Evolutionary conservation across 2,113 vertebrate genomes (phyloP).

Genomic region (Channa maculata): DNA sequence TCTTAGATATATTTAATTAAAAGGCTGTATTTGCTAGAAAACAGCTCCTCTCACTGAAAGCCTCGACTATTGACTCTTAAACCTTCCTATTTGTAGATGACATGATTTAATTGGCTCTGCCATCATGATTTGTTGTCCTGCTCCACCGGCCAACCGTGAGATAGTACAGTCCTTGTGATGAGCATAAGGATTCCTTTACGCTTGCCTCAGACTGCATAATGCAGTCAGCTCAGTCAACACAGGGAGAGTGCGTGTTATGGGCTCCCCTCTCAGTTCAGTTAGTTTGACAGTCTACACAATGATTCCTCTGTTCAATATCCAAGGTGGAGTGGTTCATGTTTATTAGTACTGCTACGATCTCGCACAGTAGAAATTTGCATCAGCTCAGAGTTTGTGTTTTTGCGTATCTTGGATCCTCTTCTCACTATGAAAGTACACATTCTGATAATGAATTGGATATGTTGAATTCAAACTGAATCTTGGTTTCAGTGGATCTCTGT

Average conservation of each 20-base stretch:
- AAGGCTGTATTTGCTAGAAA: background rate
- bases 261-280: constrained; percentile 38
- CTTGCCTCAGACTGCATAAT: constrained; percentile 79
- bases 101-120: constrained; percentile 60
- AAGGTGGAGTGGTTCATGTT: constrained; percentile 14
- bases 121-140: constrained; percentile 49
- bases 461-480: constrained; percentile 21
- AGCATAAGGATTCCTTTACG: constrained; percentile 73
- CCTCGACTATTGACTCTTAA: background rate
- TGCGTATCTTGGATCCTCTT: background rate
- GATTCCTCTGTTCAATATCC: constrained; percentile 32
- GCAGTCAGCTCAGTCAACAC: constrained; percentile 58
- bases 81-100: constrained; percentile 63
- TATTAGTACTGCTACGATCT: constrained; percentile 21
- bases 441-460: constrained; percentile 23
- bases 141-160: constrained; percentile 47
- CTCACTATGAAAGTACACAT: constrained; percentile 32
- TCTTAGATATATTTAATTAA: background rate
- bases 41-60: constrained; percentile 1
- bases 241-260: constrained; percentile 50
- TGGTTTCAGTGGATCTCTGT: constrained; percentile 5
- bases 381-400: background rate
- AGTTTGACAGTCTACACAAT: constrained; percentile 40
- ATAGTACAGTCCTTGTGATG: constrained; percentile 75
- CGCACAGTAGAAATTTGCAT: constrained; percentile 1